Evolutionary conservation across 2,797 vertebrate genomes (phyloP).

Genomic region (Catamblyrhynchus diadema): DNA sequence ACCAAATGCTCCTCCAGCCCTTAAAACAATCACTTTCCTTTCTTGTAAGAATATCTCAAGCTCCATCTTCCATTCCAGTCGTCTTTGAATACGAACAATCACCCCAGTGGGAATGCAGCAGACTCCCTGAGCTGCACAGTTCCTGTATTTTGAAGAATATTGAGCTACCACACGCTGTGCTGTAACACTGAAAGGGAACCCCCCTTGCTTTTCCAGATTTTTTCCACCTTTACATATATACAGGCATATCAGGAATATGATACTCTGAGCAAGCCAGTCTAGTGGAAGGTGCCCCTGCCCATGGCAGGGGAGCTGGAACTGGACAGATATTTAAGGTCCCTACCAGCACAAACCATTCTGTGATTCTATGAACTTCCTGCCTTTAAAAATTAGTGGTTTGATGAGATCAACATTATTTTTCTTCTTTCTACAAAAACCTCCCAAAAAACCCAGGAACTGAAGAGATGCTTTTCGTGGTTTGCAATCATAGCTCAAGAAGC

Average conservation of each 20-base stretch:
- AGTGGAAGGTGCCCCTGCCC: not conserved
- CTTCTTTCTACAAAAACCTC: not conserved
- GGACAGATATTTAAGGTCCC: not conserved
- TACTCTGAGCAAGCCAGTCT: not conserved
- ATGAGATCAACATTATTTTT: not conserved
- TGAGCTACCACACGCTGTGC: not conserved
- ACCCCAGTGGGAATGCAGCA: not conserved
- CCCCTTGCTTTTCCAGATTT: not conserved
- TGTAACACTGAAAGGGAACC: not conserved
- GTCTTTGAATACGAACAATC: not conserved
- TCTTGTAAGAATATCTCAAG: not conserved
- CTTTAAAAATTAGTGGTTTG: not conserved
- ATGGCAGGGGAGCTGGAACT: not conserved
- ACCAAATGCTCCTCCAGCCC: not conserved
- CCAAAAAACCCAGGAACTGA: rapidly evolving
- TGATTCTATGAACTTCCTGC: not conserved
- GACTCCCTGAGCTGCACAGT: not conserved
- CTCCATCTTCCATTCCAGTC: not conserved
- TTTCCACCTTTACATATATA: not conserved
- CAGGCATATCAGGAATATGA: not conserved
- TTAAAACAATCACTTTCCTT: not conserved
- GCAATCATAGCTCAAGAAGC: not conserved
- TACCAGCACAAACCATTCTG: not conserved
- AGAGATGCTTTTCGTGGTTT: not conserved
- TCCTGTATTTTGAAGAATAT: not conserved